Base-by-base conservation (phyloP, 2,797 vertebrate species). In the Malacoctenus gilli region DNA sequence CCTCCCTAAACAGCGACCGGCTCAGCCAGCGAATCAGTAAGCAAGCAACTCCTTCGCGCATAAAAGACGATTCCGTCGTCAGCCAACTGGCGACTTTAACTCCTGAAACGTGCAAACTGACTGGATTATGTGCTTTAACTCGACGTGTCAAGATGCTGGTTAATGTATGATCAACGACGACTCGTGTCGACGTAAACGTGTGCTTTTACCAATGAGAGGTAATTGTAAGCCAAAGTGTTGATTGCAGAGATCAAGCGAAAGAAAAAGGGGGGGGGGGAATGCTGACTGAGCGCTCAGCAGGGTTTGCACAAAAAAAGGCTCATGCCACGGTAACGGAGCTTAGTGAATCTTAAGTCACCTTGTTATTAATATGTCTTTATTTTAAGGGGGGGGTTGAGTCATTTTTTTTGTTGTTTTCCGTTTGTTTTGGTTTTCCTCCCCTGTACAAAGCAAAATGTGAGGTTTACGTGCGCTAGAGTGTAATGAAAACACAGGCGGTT, bases 221-320 rank as follows among this genome's bases (percentile, higher is more conserved):
- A 70, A 75, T 59, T 72, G 75, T 85, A 86, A 89, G 86, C 86
- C 87, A 91, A 91, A 91, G 86, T 81, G 66, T 84, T 71, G 73
- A 83, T 75, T 82, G 72, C 74, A 77, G 58, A 80, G 59, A 73
- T 80, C 52, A 75, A 66, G 68, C 43, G 71, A 48, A 76, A 65
- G 50, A 61, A 47, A 39, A n/a, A n/a, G n/a, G n/a, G n/a, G n/a
- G n/a, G n/a, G n/a, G n/a, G 56, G 52, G 25, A 48, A 60, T 68
- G 69, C 71, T 83, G 76, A 73, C 52, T 58, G 59, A 79, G 68
- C 54, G 69, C 81, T 85, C 72, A 77, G 80, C 71, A 61, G 63
- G 69, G 73, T 88, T 90, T 92, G 87, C 88, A 91, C 90, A 90
- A 72, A 82, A 59, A 85, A 77, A 39, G 69, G 73, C 85, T 73